These are phyloP conservation scores for Cherax quadricarinatus DNA, from an alignment of 1,140 invertebrate species.

Conservation along the genomic window DNA sequence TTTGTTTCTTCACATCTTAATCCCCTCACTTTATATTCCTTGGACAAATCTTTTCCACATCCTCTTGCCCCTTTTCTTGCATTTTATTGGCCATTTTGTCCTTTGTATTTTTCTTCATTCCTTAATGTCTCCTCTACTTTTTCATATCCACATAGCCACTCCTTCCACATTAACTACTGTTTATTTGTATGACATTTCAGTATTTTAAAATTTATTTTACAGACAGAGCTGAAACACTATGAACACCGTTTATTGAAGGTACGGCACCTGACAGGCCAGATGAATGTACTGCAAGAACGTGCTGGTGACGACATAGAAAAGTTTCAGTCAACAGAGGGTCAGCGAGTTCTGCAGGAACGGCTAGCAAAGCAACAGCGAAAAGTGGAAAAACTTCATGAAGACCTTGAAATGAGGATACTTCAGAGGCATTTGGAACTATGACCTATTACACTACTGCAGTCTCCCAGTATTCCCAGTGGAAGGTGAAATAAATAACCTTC, in stretches of 20 bases:
- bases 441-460: background rate
- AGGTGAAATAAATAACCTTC: too few relatives aligned
- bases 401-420: conserved; percentile 87
- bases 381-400: conserved; percentile 90
- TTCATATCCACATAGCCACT: too few relatives aligned
- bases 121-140: too few relatives aligned
- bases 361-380: conserved; percentile 89
- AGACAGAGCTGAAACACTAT: conserved; percentile 91
- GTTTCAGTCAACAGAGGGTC: conserved; percentile 77
- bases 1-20: too few relatives aligned
- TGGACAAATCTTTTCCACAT: too few relatives aligned
- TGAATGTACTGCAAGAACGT: conserved; percentile 20
- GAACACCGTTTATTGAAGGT: conserved; percentile 91
- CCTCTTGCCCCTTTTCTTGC: too few relatives aligned
- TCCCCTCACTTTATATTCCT: too few relatives aligned
- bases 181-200: too few relatives aligned
- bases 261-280: conserved; percentile 82
- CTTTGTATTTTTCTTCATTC: too few relatives aligned
- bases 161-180: too few relatives aligned
- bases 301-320: conserved; percentile 34
- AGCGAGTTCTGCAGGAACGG: conserved; percentile 83
- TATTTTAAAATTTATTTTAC: conserved; percentile 25
- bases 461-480: too few relatives aligned
- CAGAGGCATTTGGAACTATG: conserved; percentile 80
- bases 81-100: too few relatives aligned